Evolutionary conservation across 2,113 vertebrate genomes (phyloP), one percentile per base, ranked within the genome.

Genomic region (Mobula hypostoma): DNA sequence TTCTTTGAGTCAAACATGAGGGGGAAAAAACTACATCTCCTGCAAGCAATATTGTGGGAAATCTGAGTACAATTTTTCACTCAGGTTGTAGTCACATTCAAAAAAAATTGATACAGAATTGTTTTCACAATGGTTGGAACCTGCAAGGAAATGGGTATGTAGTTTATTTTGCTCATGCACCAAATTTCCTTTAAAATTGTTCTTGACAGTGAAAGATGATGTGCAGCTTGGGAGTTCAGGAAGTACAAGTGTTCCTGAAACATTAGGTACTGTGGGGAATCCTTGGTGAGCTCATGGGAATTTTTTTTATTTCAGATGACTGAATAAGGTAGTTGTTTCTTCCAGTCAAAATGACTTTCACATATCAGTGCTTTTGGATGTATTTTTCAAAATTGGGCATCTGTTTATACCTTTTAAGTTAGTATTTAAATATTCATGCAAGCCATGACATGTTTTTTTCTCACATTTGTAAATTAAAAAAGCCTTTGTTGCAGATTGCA

Each of bases 131-230:
- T 66, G 29, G 14, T 90, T 90, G 61, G 6, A 19, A n/a, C 32
- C 5, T 19, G 95, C 91, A 94, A 95, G 94, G 94, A 95, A 79
- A 56, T 77, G 29, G 48, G 61, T 32, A 94, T 82, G 5, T 94
- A 94, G 24, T 93, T 94, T 36, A 17, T 36, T 56, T 0, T 80
- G 94, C 79, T 95, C 90, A 66, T 94, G 88, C 5, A 95, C 36
- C 95, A n/a, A 93, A 72, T 95, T 94, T 94, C 94, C 92, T 93
- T 91, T 66, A 79, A 58, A 29, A 14, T 94, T 0, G 0, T 74
- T 95, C 95, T 94, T 95, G 94, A 94, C 95, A 17, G 61, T 95
- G 95, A 94, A 95, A 94, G 94, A 94, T 9, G 94, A 96, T 94
- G 94, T 90, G n/a, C 80, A 94, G 94, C 70, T 15, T 24, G 79